These are phyloP conservation scores for Cepaea hortensis DNA, from an alignment of 2,888 invertebrate genomes.

Conservation along the genomic window DNA sequence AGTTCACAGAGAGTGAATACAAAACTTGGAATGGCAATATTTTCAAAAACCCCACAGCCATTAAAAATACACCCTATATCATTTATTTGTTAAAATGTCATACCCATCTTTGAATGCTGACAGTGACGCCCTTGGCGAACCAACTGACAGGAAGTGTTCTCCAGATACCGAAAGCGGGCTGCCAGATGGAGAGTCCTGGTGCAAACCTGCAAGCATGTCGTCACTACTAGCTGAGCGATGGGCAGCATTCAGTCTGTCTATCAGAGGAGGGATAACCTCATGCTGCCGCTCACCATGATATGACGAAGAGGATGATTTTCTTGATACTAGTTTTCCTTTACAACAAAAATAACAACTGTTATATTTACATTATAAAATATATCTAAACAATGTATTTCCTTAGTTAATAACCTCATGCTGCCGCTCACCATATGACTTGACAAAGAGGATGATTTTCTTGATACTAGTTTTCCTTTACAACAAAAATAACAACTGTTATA, in stretches of 20 bases:
- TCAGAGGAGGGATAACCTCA: slow-evolving; percentile 52
- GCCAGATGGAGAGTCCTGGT: slow-evolving; percentile 16
- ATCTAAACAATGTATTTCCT: not conserved
- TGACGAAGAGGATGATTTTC: slow-evolving; percentile 19
- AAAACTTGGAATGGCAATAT: too few relatives aligned
- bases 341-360: not conserved
- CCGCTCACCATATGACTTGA: not conserved
- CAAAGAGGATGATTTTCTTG: slow-evolving; percentile 20
- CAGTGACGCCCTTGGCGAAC: slow-evolving; percentile 32
- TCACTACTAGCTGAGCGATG: slow-evolving; percentile 25
- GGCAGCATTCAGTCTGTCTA: slow-evolving; percentile 51
- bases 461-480: too few relatives aligned
- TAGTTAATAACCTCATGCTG: slow-evolving; percentile 47
- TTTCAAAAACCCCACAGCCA: too few relatives aligned
- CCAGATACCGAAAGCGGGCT: slow-evolving; percentile 32
- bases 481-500: too few relatives aligned
- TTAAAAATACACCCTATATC: too few relatives aligned
- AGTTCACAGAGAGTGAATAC: too few relatives aligned
- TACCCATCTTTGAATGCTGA: slow-evolving; percentile 45
- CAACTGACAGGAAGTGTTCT: slow-evolving; percentile 16
- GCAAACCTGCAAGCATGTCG: not conserved
- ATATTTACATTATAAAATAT: not conserved
- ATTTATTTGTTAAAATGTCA: not conserved
- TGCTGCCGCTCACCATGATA: not conserved
- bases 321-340: not conserved